Evolutionary conservation across 2,888 invertebrate genomes (phyloP).

Genomic region (Nezara viridula): DNA sequence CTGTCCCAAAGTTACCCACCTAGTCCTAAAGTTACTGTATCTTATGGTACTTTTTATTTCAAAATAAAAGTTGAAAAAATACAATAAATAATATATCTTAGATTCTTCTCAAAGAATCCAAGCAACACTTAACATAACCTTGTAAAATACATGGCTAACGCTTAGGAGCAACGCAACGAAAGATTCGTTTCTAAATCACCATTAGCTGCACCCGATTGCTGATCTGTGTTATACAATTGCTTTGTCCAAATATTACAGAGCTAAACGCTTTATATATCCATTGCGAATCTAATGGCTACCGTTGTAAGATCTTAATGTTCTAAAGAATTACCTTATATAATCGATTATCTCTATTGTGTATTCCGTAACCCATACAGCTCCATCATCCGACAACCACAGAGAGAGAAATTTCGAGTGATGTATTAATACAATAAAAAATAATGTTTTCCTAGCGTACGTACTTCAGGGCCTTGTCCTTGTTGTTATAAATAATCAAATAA

Average conservation of each 20-base stretch:
- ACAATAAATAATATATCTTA: background rate
- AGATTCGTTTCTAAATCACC: background rate
- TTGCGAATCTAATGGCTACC: background rate
- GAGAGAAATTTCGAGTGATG: background rate
- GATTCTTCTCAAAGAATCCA: background rate
- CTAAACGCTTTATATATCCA: background rate
- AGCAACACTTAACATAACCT: background rate
- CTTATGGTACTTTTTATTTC: too few species aligned
- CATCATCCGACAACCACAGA: background rate
- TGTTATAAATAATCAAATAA: too few species aligned
- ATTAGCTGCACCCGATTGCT: background rate
- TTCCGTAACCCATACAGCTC: background rate
- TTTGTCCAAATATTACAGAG: background rate
- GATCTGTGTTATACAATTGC: background rate
- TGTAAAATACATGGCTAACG: background rate
- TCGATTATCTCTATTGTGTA: background rate
- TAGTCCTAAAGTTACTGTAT: too few species aligned
- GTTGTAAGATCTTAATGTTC: too few species aligned
- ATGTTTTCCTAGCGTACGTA: too few species aligned
- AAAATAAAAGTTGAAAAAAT: too few species aligned
- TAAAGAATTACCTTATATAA: too few species aligned
- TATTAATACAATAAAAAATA: too few species aligned
- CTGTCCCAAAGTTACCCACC: too few species aligned
- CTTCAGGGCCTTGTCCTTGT: too few species aligned
- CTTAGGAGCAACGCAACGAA: background rate